Percentiles rank a stretch among this genome's conserved stretches.
phyloP scores from a whole-genome alignment of 2,113 vertebrate species.

The Cavia aperea region DNA sequence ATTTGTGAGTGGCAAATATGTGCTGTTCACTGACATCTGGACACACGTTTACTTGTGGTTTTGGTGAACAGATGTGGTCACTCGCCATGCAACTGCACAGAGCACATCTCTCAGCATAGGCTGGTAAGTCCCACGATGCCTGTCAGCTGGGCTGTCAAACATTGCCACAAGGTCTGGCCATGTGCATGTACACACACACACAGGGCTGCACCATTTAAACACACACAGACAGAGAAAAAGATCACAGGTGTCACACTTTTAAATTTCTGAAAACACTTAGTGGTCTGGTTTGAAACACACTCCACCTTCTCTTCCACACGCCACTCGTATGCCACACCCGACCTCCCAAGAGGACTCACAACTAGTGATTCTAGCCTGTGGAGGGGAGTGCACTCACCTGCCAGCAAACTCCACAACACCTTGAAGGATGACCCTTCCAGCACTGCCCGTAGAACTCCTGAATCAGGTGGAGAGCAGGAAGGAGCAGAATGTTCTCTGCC shows the following conservation, averaged over 20 bases:
- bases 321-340: not conserved
- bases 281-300: not conserved
- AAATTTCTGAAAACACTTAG: not conserved
- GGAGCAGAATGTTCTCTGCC: not conserved
- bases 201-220: not conserved
- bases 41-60: not conserved
- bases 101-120: not conserved
- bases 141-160: not conserved
- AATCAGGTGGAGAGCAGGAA: not conserved
- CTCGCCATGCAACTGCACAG: not conserved
- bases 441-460: not conserved
- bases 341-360: not conserved
- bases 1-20: not conserved
- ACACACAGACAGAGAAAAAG: not conserved
- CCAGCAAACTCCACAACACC: not conserved
- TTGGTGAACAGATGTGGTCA: not conserved
- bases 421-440: not conserved
- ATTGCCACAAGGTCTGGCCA: not conserved
- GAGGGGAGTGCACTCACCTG: not conserved
- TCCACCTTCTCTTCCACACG: not conserved
- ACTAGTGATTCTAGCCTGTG: not conserved
- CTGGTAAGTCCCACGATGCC: not conserved
- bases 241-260: not conserved
- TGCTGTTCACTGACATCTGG: not conserved
- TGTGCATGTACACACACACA: not conserved